Evolutionary conservation across 2,888 invertebrate species (phyloP), one percentile per base, ranked within the genome.

Genomic region (Melanargia galathea): DNA sequence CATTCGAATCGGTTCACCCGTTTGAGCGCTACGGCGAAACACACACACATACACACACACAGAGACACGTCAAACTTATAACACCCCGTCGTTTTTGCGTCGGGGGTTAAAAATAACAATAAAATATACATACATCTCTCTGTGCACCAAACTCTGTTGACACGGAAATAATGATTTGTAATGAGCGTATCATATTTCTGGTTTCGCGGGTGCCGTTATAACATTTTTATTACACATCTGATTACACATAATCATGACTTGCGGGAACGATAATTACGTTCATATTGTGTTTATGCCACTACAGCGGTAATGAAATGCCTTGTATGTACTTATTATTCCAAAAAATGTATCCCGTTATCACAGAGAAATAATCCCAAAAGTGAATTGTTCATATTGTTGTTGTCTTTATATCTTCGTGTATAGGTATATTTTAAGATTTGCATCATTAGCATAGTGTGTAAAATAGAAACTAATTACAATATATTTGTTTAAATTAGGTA

Each of bases 181-280:
- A 26, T 55, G 38, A 16, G 16, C 45, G 45, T 45, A 4, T 8
- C 26, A 18, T 38, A 18, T 55, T 54, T 24, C 16, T 30, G 51
- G 55, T 60, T 46, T 13, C 62, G 56, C 38, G 45, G 16, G 51
- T 43, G 30, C 35, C 48, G n/a, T 49, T 48, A 52, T 62, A 65
- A 52, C 45, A 30, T 13, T 64, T 62, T 63, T 62, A 59, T 65
- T 55, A 48, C 48, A n/a, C 26, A 22, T 60, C 26, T 63, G 58
- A 59, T 65, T 59, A 59, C 58, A n/a, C 35, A n/a, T 63, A 38
- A 38, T 46, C 45, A 56, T 57, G 60, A 33, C 46, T 56, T 52
- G 63, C 45, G 22, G 40, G 45, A 49, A 55, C 24, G 51, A 18
- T 30, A 59, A 59, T 33, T 54, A 38, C 38, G 20, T 35, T 16